Evolutionary conservation across 2,797 vertebrate genomes (phyloP), one percentile per base, ranked within the genome.

Genomic region (Lepidocolaptes lacrymiger): DNA sequence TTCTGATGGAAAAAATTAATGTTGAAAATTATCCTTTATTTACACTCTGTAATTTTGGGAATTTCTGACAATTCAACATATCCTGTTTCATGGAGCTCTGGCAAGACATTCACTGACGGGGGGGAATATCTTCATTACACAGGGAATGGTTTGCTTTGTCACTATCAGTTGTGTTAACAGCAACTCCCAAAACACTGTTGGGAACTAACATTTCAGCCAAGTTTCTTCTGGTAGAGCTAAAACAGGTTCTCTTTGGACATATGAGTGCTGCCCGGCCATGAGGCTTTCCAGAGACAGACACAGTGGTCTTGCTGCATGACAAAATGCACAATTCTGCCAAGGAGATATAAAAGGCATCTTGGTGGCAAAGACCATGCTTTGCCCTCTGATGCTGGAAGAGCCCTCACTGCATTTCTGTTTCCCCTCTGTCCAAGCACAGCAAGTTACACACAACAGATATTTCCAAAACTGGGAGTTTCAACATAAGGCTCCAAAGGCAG

Each of bases 301-400:
- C 1, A 3, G 56, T 2, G 46, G 20, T n/a, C 30, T 3, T 1
- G 12, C 4, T 51, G 7, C 30, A 8, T 24, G 48, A 36, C 34
- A 81, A 84, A 80, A 72, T 24, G 23, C 14, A 26, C 3, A 1
- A 1, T 52, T 76, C 55, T 91, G 59, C 44, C 73, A 44, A 43
- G 55, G 2, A 54, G 39, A 51, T 66, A 6, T 5, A 36, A 61
- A 80, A 58, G 28, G 8, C 28, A 17, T 36, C 27, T 54, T 46
- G 32, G 22, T 46, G 32, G 6, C 56, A 49, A 66, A 92, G 73
- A 41, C 55, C 21, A 8, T 4, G 7, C 15, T 44, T 89, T 72
- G 27, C 9, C 55, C 58, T 77, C 79, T 66, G 48, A 9, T 41
- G 39, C 36, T 9, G 1, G 48, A 20, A 15, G 39, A 85, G 34